Evolutionary conservation across 2,888 invertebrate species (phyloP), one percentile per base, ranked within the genome.

Genomic region (Drosophila niveifrons): DNA sequence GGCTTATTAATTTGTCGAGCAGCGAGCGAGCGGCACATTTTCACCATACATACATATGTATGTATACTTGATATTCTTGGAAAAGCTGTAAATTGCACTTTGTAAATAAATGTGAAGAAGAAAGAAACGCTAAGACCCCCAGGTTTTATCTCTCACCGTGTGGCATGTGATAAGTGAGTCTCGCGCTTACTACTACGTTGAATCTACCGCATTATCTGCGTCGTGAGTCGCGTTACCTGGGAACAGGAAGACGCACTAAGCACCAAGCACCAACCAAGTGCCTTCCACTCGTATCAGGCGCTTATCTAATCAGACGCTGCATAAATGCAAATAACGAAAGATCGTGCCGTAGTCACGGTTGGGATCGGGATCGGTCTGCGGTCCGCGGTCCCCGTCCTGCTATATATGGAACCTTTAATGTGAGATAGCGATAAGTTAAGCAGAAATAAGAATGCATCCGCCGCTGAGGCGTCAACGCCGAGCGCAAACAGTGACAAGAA

Each of bases 251-350:
- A 86, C 78, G 66, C 59, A 72, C 68, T 57, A 53, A 64, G 70
- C 61, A 50, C 36, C 53, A 23, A 23, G 23, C 23, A 23, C 23
- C 23, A 23, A 23, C 23, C 23, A 23, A 23, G 23, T 23, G 23
- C 23, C 23, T 23, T 6, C 4, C 6, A 23, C 23, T 46, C 72
- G 61, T 80, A 80, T 82, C 81, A 64, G 63, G 10, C 52, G 68
- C 84, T 89, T 90, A 90, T 91, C 90, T 90, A 88, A 90, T 90
- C 90, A 56, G 59, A 51, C 77, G 72, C 73, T 88, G 85, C 82
- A 82, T 83, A 86, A 88, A 90, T 90, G 90, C 89, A 90, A 90
- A 90, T 89, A 91, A 73, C 63, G 64, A 65, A 72, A 89, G 89
- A 90, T 89, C 82, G 80, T 66, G 64, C 50, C 71, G 55, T 52